phyloP scores from a whole-genome alignment of 2,888 invertebrate species.

The Pantelozetes paolii region DNA sequence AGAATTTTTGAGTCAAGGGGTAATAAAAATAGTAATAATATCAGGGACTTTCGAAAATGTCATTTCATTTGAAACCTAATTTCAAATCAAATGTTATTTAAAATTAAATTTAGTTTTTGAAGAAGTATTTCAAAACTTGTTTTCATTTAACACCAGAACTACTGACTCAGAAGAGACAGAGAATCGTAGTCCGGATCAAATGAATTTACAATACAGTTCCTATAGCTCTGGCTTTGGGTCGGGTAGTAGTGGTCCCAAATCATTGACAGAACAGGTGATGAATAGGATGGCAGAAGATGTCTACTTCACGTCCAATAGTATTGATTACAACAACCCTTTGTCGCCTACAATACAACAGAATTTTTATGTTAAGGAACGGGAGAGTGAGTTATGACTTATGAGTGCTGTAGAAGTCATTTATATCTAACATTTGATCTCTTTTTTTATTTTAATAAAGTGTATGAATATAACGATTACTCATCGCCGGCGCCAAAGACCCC shows the following conservation, averaged over 20 bases:
- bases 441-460: slow-evolving; percentile 4
- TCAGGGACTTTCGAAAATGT: too few relatives aligned
- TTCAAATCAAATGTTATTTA: too few relatives aligned
- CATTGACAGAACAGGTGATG: slow-evolving; percentile 4
- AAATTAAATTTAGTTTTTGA: too few relatives aligned
- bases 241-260: not conserved
- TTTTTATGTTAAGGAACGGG: slow-evolving; percentile 1
- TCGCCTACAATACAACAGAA: slow-evolving; percentile 12
- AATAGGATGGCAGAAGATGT: not conserved
- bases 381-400: not conserved
- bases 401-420: too few relatives aligned
- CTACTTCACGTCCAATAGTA: not conserved
- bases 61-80: too few relatives aligned
- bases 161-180: not conserved
- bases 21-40: too few relatives aligned
- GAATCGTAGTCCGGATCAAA: not conserved
- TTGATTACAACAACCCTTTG: slow-evolving; percentile 7
- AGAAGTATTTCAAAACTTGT: too few relatives aligned
- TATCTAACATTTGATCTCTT: not conserved
- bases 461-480: slow-evolving; percentile 10
- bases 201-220: not conserved
- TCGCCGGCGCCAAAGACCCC: not conserved
- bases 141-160: not conserved
- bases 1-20: too few relatives aligned
- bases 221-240: not conserved